Evolutionary conservation across 2,113 vertebrate genomes (phyloP).

Genomic region (Microtus richardsoni): DNA sequence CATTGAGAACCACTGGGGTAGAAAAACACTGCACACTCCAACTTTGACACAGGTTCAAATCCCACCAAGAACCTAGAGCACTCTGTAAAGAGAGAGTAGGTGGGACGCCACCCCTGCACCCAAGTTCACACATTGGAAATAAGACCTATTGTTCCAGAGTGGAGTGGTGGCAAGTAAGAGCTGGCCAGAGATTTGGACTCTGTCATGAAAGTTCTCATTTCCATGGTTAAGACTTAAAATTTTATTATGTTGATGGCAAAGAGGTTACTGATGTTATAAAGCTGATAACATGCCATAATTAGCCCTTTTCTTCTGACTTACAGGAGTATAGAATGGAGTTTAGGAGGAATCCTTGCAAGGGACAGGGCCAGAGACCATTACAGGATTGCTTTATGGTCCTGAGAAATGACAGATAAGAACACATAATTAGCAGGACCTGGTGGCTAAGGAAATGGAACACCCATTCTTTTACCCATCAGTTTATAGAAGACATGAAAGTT

Average conservation of each 20-base stretch:
- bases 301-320: slow-evolving; percentile 9
- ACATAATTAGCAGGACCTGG: not conserved
- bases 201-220: slow-evolving; percentile 12
- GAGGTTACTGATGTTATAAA: not conserved
- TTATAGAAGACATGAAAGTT: not conserved
- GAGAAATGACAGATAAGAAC: not conserved
- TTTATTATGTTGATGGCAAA: slow-evolving; percentile 1
- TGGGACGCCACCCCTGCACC: not conserved
- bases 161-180: not conserved
- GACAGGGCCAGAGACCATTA: not conserved
- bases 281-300: not conserved
- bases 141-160: not conserved
- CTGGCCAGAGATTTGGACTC: not conserved
- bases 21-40: not conserved
- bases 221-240: not conserved
- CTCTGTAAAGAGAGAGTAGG: not conserved
- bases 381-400: not conserved
- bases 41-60: not conserved
- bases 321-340: not conserved
- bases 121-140: not conserved
- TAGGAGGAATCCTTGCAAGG: not conserved
- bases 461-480: not conserved
- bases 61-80: not conserved
- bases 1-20: not conserved
- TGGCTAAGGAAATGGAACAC: not conserved